phyloP scores from a whole-genome alignment of 2,888 invertebrate genomes.

The Monochamus alternatus region DNA sequence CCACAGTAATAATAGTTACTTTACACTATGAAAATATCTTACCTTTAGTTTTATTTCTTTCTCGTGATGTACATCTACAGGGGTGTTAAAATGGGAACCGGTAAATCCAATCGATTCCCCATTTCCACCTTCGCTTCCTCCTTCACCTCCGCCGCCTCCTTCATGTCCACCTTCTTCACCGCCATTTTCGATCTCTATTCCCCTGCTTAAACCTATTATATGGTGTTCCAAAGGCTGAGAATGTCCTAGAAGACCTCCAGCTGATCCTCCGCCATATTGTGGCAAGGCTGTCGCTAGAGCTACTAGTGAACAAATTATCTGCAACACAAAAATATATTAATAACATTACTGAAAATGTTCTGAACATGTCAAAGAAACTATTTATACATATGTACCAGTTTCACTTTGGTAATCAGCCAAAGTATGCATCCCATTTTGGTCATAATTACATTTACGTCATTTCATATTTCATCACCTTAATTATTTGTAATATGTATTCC shows the following conservation, averaged over 20 bases:
- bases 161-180: conserved; percentile 41
- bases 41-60: conserved; percentile 64
- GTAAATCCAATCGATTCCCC: conserved; percentile 53
- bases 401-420: not conserved
- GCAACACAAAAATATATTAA: conserved; percentile 5
- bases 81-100: conserved; percentile 61
- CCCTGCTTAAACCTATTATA: conserved; percentile 58
- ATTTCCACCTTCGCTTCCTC: conserved; percentile 41
- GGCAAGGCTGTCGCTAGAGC: conserved; percentile 48
- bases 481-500: too few species aligned
- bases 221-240: conserved; percentile 49
- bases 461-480: too few species aligned
- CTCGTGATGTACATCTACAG: conserved; percentile 63
- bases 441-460: too few species aligned
- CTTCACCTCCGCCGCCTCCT: conserved; percentile 36
- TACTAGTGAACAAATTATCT: conserved; percentile 50
- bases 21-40: conserved; percentile 15
- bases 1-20: too few species aligned
- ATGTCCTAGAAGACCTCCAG: conserved; percentile 56
- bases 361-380: not conserved
- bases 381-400: not conserved
- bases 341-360: not conserved
- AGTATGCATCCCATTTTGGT: too few species aligned
- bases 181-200: conserved; percentile 52
- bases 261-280: conserved; percentile 55